phyloP scores from a whole-genome alignment of 2,888 invertebrate species.

The Phalera bucephala region DNA sequence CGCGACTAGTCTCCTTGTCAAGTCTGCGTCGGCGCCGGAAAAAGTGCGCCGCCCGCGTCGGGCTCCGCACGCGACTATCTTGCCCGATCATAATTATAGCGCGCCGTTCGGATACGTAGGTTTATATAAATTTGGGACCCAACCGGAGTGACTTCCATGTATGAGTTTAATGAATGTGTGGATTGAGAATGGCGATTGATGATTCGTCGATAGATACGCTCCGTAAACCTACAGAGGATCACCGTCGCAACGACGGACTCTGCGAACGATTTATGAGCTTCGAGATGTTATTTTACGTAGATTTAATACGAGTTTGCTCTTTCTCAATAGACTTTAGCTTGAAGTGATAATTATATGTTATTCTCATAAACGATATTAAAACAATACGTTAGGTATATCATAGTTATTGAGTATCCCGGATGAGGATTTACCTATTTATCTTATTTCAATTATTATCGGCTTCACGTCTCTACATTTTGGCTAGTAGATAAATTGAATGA shows the following conservation, averaged over 20 bases:
- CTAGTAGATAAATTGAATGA: conserved; percentile 44
- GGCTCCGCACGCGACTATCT: conserved; percentile 21
- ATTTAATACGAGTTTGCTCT: conserved; percentile 53
- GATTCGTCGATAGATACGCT: conserved; percentile 11
- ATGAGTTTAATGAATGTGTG: conserved; percentile 28
- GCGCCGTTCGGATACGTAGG: conserved; percentile 46
- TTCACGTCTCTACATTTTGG: conserved; percentile 28
- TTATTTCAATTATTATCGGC: conserved; percentile 54
- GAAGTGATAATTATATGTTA: conserved; percentile 60
- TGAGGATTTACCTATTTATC: conserved; percentile 49
- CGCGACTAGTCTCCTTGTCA: conserved; percentile 37
- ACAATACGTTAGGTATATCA: conserved; percentile 55
- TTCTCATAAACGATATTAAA: conserved; percentile 61
- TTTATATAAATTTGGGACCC: conserved; percentile 63
- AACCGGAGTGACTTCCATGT: conserved; percentile 53
- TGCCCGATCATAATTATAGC: conserved; percentile 29
- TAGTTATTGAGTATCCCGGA: conserved; percentile 49
- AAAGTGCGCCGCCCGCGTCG: conserved; percentile 8
- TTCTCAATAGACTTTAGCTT: conserved; percentile 60
- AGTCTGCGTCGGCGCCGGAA: conserved; percentile 13
- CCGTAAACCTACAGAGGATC: conserved; percentile 20
- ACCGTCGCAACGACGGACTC: conserved; percentile 35
- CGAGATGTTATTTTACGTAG: conserved; percentile 47
- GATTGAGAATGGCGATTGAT: conserved; percentile 26
- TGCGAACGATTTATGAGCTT: conserved; percentile 49